Conservation (phyloP, 2,113 vertebrate species). For the Procapra przewalskii region DNA sequence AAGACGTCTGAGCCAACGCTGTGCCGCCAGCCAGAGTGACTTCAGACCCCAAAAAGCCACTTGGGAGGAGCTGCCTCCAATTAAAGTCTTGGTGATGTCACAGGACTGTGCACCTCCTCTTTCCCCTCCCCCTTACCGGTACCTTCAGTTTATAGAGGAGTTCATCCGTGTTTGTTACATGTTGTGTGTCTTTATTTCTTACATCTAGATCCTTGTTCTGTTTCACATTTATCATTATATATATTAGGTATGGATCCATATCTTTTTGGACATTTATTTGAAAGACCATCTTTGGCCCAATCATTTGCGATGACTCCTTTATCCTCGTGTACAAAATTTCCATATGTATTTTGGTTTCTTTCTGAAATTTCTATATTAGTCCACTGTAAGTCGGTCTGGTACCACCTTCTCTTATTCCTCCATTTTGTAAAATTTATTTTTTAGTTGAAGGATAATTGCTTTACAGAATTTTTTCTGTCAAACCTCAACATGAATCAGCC, state of each 20-base stretch:
- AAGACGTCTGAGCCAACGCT: slow-evolving; percentile 61
- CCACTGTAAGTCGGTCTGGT: background rate
- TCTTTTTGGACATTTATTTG: background rate
- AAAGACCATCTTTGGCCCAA: background rate
- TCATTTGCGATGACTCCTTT: background rate
- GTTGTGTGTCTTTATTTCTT: background rate
- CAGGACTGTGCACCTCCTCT: background rate
- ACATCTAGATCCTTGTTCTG: background rate
- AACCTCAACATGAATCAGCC: background rate
- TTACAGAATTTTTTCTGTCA: background rate
- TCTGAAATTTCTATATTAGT: background rate
- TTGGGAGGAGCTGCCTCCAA: background rate
- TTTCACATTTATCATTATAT: background rate
- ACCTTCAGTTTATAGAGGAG: background rate
- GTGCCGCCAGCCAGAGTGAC: background rate
- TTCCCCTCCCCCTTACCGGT: background rate
- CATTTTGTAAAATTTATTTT: background rate
- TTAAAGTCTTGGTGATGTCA: slow-evolving; percentile 44
- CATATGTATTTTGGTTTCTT: background rate
- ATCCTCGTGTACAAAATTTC: background rate
- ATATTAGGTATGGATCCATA: background rate
- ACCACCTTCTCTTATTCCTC: background rate
- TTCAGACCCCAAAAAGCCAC: background rate
- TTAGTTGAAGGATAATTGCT: background rate
- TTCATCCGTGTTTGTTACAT: background rate